Evolutionary conservation across 64 coral and sea anemone species (phyloP).

Genomic region (Dendronephthya gigantea): DNA sequence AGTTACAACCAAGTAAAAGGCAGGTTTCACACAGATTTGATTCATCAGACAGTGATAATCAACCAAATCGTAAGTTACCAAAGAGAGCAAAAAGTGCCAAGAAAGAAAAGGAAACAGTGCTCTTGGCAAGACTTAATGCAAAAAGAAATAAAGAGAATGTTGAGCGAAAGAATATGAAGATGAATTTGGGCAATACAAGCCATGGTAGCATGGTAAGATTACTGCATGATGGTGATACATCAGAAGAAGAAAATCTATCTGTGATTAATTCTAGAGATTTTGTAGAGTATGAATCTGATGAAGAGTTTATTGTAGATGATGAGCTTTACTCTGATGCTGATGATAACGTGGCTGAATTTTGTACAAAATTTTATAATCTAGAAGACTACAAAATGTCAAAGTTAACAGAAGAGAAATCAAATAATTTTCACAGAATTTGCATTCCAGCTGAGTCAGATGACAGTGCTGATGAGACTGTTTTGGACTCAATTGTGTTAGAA

Average conservation of each 20-base stretch:
- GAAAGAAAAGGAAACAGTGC: neutral
- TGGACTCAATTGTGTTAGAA: neutral
- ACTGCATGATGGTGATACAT: neutral
- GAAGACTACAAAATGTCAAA: neutral
- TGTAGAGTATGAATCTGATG: conserved; percentile 65
- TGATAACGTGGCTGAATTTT: conserved; percentile 50
- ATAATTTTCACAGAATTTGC: conserved; percentile 56
- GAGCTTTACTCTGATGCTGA: conserved; percentile 47
- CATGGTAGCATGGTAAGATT: neutral
- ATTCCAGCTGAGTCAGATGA: conserved; percentile 52
- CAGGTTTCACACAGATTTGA: no score
- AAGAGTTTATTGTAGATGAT: conserved; percentile 66
- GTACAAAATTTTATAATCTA: conserved; percentile 37
- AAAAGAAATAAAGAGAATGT: neutral
- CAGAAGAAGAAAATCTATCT: neutral
- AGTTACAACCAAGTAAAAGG: no score
- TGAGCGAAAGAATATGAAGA: neutral
- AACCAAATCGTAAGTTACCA: neutral
- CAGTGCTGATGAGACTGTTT: conserved; percentile 13
- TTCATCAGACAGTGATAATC: neutral
- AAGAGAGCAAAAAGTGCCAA: neutral
- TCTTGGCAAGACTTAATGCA: neutral
- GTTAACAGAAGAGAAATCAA: conserved; percentile 2
- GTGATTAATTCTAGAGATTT: conserved; percentile 27
- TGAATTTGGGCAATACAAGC: neutral